phyloP scores from a whole-genome alignment of 2,888 invertebrate species.

The Oligia strigilis region DNA sequence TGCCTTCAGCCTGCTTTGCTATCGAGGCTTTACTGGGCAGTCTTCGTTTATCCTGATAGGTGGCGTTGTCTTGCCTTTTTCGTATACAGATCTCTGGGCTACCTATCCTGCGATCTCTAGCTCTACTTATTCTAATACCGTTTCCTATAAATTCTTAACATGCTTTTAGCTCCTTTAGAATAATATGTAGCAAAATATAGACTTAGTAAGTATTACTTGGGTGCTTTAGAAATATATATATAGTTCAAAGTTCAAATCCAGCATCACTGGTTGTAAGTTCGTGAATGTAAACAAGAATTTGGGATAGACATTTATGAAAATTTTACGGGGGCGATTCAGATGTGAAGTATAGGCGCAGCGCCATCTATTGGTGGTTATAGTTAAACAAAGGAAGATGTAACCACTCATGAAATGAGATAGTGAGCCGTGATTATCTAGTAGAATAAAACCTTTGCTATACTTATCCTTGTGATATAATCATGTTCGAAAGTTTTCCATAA shows the following conservation, averaged over 20 bases:
- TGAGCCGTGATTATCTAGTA: neutral
- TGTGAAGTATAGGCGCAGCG: no score
- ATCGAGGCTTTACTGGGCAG: neutral
- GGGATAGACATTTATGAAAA: no score
- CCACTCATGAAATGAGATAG: neutral
- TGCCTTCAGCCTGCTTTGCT: neutral
- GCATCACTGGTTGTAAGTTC: neutral
- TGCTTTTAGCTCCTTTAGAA: neutral
- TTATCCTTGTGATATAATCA: neutral
- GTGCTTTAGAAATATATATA: neutral
- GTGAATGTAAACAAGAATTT: neutral
- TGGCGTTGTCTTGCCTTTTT: conserved; percentile 5
- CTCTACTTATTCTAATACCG: neutral
- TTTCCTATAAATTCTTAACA: neutral
- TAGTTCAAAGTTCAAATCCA: no score
- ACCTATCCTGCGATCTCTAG: neutral
- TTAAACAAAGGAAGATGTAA: neutral
- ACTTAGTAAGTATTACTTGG: neutral
- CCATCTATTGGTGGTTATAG: no score
- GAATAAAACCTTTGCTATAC: neutral
- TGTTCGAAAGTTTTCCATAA: neutral
- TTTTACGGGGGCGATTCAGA: no score
- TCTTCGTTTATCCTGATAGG: conserved; percentile 8
- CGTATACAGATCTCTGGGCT: neutral
- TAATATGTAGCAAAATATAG: neutral